Conservation (phyloP, 2,888 invertebrate genomes). For the Theodoxus fluviatilis region DNA sequence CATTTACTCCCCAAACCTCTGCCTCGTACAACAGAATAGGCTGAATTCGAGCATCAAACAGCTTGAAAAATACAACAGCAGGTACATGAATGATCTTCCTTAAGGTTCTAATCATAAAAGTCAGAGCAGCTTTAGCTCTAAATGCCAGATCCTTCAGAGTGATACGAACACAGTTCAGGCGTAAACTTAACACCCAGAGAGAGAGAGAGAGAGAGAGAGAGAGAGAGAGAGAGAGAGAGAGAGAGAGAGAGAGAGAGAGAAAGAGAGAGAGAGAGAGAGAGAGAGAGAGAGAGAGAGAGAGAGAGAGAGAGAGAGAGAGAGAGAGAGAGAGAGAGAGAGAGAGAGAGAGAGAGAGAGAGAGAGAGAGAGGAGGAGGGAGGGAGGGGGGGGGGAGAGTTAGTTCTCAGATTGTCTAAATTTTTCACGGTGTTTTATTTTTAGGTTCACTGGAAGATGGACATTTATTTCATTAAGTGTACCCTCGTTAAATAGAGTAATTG, state of each 20-base stretch:
- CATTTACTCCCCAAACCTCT: too few relatives aligned
- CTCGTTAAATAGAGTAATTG: too few relatives aligned
- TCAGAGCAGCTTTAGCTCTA: too few relatives aligned
- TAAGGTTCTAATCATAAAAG: too few relatives aligned
- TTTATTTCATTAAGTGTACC: too few relatives aligned
- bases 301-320: not conserved
- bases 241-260: not conserved
- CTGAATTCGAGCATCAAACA: too few relatives aligned
- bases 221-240: not conserved
- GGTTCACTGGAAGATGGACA: too few relatives aligned
- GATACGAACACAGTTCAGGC: too few relatives aligned
- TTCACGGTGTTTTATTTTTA: not conserved
- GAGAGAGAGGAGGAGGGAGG: not conserved
- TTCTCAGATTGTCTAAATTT: not conserved
- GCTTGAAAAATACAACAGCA: too few relatives aligned
- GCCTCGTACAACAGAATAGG: too few relatives aligned
- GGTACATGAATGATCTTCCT: too few relatives aligned
- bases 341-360: constrained; percentile 24
- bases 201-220: not conserved
- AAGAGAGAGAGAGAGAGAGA: not conserved
- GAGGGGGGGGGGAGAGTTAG: not conserved
- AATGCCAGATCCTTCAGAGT: too few relatives aligned
- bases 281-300: not conserved
- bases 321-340: constrained; percentile 23
- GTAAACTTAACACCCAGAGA: not conserved